These are phyloP conservation scores for Hyposoter didymator DNA, from an alignment of 2,888 invertebrate species.

Conservation along the genomic window DNA sequence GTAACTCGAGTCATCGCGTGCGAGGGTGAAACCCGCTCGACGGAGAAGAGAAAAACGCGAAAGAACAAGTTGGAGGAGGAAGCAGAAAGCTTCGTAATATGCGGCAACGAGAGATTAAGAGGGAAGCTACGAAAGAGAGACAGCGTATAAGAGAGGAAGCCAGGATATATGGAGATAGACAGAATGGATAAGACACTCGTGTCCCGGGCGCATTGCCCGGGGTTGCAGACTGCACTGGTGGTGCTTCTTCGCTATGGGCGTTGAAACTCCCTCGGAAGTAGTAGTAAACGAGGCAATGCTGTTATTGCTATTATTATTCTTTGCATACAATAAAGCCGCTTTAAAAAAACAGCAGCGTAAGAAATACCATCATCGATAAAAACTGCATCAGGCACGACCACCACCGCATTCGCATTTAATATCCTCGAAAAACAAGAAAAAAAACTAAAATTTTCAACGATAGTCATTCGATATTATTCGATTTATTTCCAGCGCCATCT, in stretches of 20 bases:
- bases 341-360: not conserved
- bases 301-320: conserved; percentile 18
- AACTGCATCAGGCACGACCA: not conserved
- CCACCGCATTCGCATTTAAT: not conserved
- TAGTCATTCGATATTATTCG: not conserved
- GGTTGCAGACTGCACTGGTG: conserved; percentile 47
- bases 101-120: conserved; percentile 3
- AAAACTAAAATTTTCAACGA: not conserved
- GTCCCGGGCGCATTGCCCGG: conserved; percentile 45
- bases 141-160: conserved; percentile 19
- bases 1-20: conserved; percentile 73
- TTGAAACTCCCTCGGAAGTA: conserved; percentile 37
- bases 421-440: not conserved
- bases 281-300: conserved; percentile 19
- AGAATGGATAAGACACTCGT: conserved; percentile 41
- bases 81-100: conserved; percentile 17
- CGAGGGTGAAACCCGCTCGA: conserved; percentile 47
- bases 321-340: not conserved
- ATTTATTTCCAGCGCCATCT: not conserved
- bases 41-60: not conserved
- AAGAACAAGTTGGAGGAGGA: conserved; percentile 17
- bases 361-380: not conserved
- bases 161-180: conserved; percentile 37
- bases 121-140: conserved; percentile 16
- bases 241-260: conserved; percentile 52